Percentiles rank a stretch among this genome's conserved stretches.
Conservation (phyloP, 2,797 vertebrate species). For the Hapalemur alaotrensis region DNA sequence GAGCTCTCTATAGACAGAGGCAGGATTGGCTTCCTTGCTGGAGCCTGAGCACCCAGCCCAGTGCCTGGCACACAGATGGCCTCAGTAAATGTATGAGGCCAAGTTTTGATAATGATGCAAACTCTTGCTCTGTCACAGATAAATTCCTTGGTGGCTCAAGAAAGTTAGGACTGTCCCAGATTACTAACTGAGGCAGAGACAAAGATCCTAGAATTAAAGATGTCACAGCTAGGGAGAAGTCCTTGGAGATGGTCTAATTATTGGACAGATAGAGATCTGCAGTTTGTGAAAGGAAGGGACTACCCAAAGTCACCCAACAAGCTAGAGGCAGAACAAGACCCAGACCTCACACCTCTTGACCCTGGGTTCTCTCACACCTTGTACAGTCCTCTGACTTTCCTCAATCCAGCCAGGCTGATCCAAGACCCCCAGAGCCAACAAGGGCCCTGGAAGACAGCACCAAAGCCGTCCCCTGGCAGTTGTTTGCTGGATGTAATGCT, state of each 20-base stretch:
- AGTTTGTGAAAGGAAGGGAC: neutral
- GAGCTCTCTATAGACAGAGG: neutral
- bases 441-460: accelerated
- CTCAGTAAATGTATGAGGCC: neutral
- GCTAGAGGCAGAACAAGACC: neutral
- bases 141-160: conserved; percentile 4
- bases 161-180: neutral
- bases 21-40: neutral
- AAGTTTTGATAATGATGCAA: neutral
- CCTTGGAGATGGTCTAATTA: neutral
- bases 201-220: neutral
- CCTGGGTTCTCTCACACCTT: neutral
- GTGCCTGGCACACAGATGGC: neutral
- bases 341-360: neutral
- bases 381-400: neutral
- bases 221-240: neutral
- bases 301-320: neutral
- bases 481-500: neutral
- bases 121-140: neutral
- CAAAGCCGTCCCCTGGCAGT: accelerated
- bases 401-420: neutral
- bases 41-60: neutral
- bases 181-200: neutral
- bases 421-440: neutral
- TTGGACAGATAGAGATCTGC: neutral